These are phyloP conservation scores for Herminia tarsipennalis DNA, from an alignment of 2,888 invertebrate species.

Conservation along the genomic window DNA sequence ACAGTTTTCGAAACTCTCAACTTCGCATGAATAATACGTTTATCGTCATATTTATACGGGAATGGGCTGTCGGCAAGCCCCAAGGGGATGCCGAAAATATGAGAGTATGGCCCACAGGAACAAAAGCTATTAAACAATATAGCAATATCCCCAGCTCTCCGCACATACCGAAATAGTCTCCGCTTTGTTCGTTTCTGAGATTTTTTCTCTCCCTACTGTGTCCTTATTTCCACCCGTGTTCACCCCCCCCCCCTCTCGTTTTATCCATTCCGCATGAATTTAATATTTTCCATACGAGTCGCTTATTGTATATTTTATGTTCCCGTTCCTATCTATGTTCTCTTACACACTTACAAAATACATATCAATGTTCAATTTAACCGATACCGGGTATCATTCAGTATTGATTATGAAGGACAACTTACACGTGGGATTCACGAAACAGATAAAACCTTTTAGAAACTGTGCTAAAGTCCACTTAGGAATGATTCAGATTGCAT, in stretches of 20 bases:
- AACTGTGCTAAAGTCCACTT: too few species aligned
- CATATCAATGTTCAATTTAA: too few species aligned
- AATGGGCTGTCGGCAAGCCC: conserved; percentile 3
- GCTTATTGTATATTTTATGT: conserved; percentile 4
- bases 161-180: conserved; percentile 19
- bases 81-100: conserved; percentile 12
- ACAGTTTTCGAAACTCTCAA: too few species aligned
- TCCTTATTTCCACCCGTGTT: conserved; percentile 14
- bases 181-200: conserved; percentile 19
- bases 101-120: conserved; percentile 2
- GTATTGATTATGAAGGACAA: too few species aligned
- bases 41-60: neutral
- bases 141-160: conserved; percentile 13
- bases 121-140: conserved; percentile 21
- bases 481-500: too few species aligned
- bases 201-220: conserved; percentile 12
- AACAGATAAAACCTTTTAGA: too few species aligned
- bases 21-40: conserved; percentile 1
- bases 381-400: too few species aligned
- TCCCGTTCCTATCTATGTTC: neutral
- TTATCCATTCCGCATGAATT: conserved; percentile 18
- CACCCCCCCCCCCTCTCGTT: conserved; percentile 10
- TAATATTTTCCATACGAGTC: conserved; percentile 18
- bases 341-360: too few species aligned
- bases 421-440: too few species aligned